Conservation (phyloP, 2,888 invertebrate genomes). For the Drosophila cognata region DNA sequence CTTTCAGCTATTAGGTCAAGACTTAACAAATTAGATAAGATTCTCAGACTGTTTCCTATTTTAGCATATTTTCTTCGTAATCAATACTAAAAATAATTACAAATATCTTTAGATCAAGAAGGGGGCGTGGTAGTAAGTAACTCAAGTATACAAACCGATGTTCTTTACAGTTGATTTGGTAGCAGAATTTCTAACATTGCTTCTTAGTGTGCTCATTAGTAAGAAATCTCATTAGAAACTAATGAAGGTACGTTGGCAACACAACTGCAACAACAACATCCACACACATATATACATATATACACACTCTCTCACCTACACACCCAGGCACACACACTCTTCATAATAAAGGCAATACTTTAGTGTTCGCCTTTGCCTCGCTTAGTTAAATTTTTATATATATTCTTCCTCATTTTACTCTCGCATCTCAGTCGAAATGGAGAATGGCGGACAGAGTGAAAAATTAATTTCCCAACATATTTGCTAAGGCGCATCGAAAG, state of each 20-base stretch:
- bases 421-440: conserved; percentile 51
- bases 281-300: conserved; percentile 20
- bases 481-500: conserved; percentile 38
- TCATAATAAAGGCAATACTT: conserved; percentile 48
- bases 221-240: conserved; percentile 77
- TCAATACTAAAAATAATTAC: neutral
- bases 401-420: conserved; percentile 59
- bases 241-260: conserved; percentile 66
- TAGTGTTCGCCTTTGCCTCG: conserved; percentile 35
- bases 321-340: conserved; percentile 13
- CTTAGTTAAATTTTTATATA: conserved; percentile 59
- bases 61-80: neutral
- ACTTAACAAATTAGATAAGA: neutral
- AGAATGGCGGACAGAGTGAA: conserved; percentile 66
- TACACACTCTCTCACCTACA: conserved; percentile 4
- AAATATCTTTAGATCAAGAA: conserved; percentile 13
- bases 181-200: conserved; percentile 41
- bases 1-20: neutral
- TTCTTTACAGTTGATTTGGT: conserved; percentile 61
- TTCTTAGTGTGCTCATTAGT: conserved; percentile 68
- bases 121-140: neutral
- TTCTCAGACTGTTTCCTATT: neutral
- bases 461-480: conserved; percentile 69
- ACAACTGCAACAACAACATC: conserved; percentile 44
- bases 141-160: conserved; percentile 1